A percentile compares a stretch with the other conserved stretches of the same genome.
These are phyloP conservation scores for Pseudochirops cupreus DNA, from an alignment of 2,797 vertebrate genomes.

Conservation along the genomic window DNA sequence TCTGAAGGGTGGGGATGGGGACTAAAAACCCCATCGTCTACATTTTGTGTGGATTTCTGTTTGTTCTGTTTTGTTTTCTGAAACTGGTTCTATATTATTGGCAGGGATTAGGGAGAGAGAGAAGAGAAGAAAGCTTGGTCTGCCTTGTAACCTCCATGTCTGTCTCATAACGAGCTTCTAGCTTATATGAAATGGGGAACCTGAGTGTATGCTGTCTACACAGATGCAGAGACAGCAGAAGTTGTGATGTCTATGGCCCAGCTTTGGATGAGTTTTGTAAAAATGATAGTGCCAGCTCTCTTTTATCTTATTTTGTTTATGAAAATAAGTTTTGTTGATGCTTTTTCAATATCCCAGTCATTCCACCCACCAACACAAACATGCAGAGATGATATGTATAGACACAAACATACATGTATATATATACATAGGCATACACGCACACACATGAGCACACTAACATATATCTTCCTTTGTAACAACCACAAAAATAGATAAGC, in stretches of 20 bases:
- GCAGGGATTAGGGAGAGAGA: not conserved
- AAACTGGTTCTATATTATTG: not conserved
- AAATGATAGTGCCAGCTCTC: not conserved
- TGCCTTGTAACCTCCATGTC: not conserved
- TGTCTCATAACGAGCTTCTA: conserved; percentile 9
- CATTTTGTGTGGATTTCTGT: not conserved
- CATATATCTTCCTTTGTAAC: not conserved
- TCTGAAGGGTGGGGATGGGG: not conserved
- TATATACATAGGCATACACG: not conserved
- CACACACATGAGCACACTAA: not conserved
- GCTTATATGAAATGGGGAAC: not conserved
- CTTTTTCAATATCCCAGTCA: not conserved
- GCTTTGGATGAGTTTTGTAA: not conserved
- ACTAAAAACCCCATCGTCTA: accelerated
- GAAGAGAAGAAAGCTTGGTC: not conserved
- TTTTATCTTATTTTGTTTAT: not conserved
- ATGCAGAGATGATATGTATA: not conserved
- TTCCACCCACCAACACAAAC: not conserved
- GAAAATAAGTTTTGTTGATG: not conserved
- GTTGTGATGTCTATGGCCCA: not conserved
- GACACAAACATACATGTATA: not conserved
- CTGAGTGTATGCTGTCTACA: not conserved
- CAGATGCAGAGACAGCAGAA: not conserved
- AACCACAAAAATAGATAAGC: not conserved
- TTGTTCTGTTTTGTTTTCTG: not conserved